A percentile compares a stretch with the other conserved stretches of the same genome.
These are phyloP conservation scores for Sphaerolaimus hirsutus DNA, from an alignment of 2,888 invertebrate species.

Conservation along the genomic window DNA sequence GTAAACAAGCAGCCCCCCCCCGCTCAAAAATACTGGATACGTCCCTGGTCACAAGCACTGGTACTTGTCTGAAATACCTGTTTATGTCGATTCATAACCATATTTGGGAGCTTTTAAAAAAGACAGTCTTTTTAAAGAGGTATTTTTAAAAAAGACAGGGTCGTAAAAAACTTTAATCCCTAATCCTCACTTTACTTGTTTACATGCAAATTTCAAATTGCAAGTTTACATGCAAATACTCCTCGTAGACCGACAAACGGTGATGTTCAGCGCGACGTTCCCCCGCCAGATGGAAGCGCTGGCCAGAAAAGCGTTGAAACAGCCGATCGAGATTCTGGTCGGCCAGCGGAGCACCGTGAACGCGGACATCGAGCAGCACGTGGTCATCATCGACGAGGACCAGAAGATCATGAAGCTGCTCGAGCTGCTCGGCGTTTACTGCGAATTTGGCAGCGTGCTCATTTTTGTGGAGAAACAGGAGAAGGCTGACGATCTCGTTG, in stretches of 20 bases:
- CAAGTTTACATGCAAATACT: too few species aligned
- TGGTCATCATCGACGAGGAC: slow-evolving; percentile 72
- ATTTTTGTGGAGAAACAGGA: slow-evolving; percentile 93
- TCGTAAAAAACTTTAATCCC: too few species aligned
- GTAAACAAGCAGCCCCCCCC: too few species aligned
- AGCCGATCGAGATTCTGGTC: slow-evolving; percentile 82
- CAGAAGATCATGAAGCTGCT: slow-evolving; percentile 88
- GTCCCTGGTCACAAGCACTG: too few species aligned
- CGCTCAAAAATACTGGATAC: too few species aligned
- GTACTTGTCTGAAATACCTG: too few species aligned
- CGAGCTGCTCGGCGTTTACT: slow-evolving; percentile 46
- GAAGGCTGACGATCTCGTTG: slow-evolving; percentile 51
- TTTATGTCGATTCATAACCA: too few species aligned
- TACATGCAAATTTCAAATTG: too few species aligned
- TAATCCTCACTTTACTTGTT: too few species aligned
- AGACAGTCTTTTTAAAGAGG: too few species aligned
- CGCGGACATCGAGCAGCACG: slow-evolving; percentile 85
- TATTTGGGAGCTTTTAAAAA: too few species aligned
- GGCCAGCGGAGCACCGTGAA: slow-evolving; percentile 88
- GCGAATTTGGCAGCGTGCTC: slow-evolving; percentile 51
- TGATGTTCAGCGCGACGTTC: slow-evolving; percentile 96
- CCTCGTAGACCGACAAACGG: slow-evolving; percentile 86
- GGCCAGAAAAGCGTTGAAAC: slow-evolving; percentile 66
- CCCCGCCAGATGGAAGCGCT: slow-evolving; percentile 96
- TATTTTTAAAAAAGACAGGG: too few species aligned